Conservation (phyloP, 2,888 invertebrate genomes). For the Drosophila paranaensis region DNA sequence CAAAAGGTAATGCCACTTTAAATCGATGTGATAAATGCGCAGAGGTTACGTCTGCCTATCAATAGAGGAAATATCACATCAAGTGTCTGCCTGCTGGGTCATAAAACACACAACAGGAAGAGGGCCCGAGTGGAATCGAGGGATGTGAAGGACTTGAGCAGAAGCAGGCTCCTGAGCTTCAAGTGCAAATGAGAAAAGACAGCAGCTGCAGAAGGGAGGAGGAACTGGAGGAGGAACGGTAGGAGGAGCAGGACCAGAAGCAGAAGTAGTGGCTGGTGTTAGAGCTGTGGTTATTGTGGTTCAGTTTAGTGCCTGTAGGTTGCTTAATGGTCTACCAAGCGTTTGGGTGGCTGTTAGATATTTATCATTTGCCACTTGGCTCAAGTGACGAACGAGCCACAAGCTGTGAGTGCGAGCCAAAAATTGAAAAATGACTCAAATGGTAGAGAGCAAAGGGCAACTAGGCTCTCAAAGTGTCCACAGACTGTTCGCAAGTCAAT, state of each 20-base stretch:
- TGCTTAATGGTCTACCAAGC: constrained; percentile 18
- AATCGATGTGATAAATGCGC: constrained; percentile 49
- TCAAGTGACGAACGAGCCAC: constrained; percentile 63
- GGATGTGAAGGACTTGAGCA: constrained; percentile 26
- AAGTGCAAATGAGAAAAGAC: constrained; percentile 76
- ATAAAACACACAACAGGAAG: constrained; percentile 59
- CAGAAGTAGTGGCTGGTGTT: constrained; percentile 1
- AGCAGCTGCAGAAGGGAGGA: constrained; percentile 21
- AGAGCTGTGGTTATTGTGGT: constrained; percentile 1
- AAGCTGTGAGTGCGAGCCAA: constrained; percentile 35
- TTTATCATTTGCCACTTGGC: constrained; percentile 74
- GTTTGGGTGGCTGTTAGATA: constrained; percentile 36
- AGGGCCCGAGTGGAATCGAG: constrained; percentile 15
- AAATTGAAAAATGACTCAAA: constrained; percentile 68
- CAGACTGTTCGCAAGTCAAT: constrained; percentile 46
- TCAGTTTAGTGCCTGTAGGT: constrained; percentile 16
- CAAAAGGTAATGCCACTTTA: constrained; percentile 47
- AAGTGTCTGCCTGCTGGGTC: constrained; percentile 41
- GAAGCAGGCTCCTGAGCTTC: constrained; percentile 22
- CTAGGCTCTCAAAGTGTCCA: constrained; percentile 14
- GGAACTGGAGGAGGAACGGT: neutral
- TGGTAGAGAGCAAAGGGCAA: constrained; percentile 19
- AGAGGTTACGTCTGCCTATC: constrained; percentile 44
- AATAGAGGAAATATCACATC: constrained; percentile 66
- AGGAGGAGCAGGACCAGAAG: neutral